Evolutionary conservation across 37 sponge, comb jelly and placozoan genomes (phyloP).

Genomic region (Chondrosia reniformis): DNA sequence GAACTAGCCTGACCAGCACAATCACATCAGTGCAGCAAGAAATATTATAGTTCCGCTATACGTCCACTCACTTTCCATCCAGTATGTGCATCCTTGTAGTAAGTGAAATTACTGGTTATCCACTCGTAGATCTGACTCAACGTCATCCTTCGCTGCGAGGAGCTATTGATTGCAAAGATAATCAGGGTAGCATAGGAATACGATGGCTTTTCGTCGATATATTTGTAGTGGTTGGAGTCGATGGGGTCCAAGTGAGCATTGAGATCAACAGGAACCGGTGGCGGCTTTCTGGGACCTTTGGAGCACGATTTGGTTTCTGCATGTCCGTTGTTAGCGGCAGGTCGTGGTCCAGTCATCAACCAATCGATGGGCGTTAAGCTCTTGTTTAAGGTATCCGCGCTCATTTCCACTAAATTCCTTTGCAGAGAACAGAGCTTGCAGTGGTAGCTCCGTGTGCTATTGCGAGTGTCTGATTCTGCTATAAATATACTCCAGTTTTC

Average conservation of each 20-base stretch:
- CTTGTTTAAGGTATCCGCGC: slow-evolving; percentile 21
- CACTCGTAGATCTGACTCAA: slow-evolving; percentile 93
- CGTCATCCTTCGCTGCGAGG: slow-evolving; percentile 64
- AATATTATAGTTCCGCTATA: not conserved
- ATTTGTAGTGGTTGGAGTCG: slow-evolving; percentile 63
- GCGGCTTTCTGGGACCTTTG: slow-evolving; percentile 54
- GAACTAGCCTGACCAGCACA: too few species aligned
- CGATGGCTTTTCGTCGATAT: slow-evolving; percentile 82
- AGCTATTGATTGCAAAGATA: slow-evolving; percentile 92
- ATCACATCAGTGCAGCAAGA: too few species aligned
- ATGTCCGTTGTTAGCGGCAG: not conserved
- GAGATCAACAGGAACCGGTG: slow-evolving; percentile 72
- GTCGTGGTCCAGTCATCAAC: not conserved
- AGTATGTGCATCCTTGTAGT: slow-evolving; percentile 84
- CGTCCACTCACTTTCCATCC: slow-evolving; percentile 89
- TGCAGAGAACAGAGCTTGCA: not conserved
- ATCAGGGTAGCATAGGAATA: slow-evolving; percentile 93
- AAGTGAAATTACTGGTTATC: slow-evolving; percentile 88
- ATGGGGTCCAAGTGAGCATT: slow-evolving; percentile 65
- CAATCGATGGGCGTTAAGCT: slow-evolving; percentile 18
- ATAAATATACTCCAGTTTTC: slow-evolving; percentile 2
- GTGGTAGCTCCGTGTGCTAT: not conserved
- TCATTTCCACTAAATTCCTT: slow-evolving; percentile 19
- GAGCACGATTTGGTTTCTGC: not conserved
- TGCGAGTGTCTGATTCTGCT: not conserved